phyloP scores from a whole-genome alignment of 2,113 vertebrate genomes.

The Leptosomus discolor region DNA sequence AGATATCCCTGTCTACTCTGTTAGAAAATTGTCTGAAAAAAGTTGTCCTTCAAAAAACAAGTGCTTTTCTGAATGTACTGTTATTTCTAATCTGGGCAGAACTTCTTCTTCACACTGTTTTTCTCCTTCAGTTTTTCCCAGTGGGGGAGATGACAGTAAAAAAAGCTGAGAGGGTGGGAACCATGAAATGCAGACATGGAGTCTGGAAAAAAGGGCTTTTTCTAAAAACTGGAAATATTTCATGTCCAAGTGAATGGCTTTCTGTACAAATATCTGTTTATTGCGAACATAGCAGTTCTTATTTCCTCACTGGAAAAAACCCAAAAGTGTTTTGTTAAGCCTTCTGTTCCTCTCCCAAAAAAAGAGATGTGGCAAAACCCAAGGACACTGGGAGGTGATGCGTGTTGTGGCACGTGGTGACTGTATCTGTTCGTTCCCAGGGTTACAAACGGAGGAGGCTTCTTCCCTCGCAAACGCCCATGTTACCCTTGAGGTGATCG shows the following conservation, averaged over 20 bases:
- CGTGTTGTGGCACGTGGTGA: not conserved
- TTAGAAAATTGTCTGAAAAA: not conserved
- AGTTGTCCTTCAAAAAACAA: not conserved
- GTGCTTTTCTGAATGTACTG: not conserved
- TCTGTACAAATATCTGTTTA: not conserved
- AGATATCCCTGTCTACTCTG: not conserved
- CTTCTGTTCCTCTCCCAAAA: not conserved
- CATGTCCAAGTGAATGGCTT: not conserved
- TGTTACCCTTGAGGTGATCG: not conserved
- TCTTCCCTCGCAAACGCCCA: fast-evolving
- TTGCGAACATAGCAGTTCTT: not conserved
- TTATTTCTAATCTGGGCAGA: not conserved
- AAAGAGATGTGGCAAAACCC: not conserved
- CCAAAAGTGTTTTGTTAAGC: not conserved
- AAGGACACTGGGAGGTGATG: not conserved
- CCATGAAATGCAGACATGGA: not conserved
- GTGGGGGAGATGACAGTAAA: not conserved
- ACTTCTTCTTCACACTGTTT: not conserved
- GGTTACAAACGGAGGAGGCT: not conserved
- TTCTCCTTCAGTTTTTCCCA: not conserved
- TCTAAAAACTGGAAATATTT: not conserved
- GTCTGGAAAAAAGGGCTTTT: not conserved
- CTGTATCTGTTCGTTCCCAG: not conserved
- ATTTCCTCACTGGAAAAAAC: not conserved
- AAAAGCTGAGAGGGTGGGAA: not conserved